phyloP scores from a whole-genome alignment of 2,888 invertebrate species.

The Oligia latruncula region DNA sequence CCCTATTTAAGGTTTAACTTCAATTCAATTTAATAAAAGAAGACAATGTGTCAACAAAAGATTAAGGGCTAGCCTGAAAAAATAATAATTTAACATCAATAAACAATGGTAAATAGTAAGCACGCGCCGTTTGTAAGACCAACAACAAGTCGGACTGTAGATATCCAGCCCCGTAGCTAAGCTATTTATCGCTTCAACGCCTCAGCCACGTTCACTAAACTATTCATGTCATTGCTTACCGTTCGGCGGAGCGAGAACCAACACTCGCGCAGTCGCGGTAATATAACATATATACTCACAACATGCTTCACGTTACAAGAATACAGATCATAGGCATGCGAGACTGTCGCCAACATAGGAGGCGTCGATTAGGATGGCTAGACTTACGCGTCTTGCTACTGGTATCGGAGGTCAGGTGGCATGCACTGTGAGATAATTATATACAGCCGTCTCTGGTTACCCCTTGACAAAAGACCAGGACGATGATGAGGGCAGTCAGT shows the following conservation, averaged over 20 bases:
- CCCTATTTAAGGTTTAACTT: background rate
- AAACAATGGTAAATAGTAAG: conserved; percentile 26
- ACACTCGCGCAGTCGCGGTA: background rate
- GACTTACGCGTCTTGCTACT: conserved; percentile 4
- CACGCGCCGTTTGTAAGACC: conserved; percentile 24
- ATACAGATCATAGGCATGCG: conserved; percentile 7
- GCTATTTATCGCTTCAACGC: conserved; percentile 52
- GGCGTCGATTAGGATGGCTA: conserved; percentile 1
- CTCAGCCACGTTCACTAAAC: conserved; percentile 42
- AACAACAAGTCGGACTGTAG: conserved; percentile 22
- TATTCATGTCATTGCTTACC: conserved; percentile 56
- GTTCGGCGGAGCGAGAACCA: conserved; percentile 10
- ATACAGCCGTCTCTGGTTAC: conserved; percentile 7
- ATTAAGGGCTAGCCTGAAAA: background rate
- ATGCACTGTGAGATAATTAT: background rate
- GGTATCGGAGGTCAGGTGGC: background rate
- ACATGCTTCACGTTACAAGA: conserved; percentile 13
- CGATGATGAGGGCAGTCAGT: conserved; percentile 73
- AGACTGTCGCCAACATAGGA: background rate
- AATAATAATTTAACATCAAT: background rate
- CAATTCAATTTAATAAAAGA: background rate
- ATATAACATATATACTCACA: background rate
- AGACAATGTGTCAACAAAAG: background rate
- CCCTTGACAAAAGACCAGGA: conserved; percentile 33
- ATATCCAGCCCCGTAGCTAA: conserved; percentile 56